Evolutionary conservation across 1,140 invertebrate genomes (phyloP), one percentile per base, ranked within the genome.

Genomic region (Temnothorax longispinosus): DNA sequence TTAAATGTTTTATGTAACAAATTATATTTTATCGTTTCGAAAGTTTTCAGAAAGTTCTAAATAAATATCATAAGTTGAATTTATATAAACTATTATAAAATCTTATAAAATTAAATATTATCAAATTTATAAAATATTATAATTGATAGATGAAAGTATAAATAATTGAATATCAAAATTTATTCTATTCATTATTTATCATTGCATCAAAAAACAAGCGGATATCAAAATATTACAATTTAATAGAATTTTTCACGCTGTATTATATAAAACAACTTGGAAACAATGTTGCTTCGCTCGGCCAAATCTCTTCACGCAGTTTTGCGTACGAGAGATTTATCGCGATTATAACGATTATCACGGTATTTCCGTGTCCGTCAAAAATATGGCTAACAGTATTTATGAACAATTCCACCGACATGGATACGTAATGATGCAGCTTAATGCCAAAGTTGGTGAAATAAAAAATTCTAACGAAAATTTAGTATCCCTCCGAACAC

Each of bases 401-500:
- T 72, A 56, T 35, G 21, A 71, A 71, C 21, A 56, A 56, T 56
- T 58, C n/a, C 38, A 41, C 32, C 4, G n/a, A 58, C n/a, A n/a
- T n/a, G n/a, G 15, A 27, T 58, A 38, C 44, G 18, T 52, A 80
- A 54, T 47, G 13, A 32, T 11, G 64, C 15, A 41, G 35, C 15
- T 81, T 54, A 81, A 47, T 67, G 35, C 50, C 35, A 41, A 27
- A 81, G 47, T 62, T 69, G 35, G 13, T 15, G 5, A 1, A 71
- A 80, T 81, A 58, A 71, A 82, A 74, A 72, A 71, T 58, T 74
- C 18, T 6, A 74, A 82, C 52, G 11, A 82, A 47, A 82, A 72
- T 72, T 60, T 72, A 60, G 27, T 44, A 47, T 32, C 8, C 8
- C n/a, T 6, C 27, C 18, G n/a, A 32, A 50, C 27, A 11, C 21